Base-by-base conservation (phyloP, 1,140 invertebrate species). In the Brachionus manjavacas region DNA sequence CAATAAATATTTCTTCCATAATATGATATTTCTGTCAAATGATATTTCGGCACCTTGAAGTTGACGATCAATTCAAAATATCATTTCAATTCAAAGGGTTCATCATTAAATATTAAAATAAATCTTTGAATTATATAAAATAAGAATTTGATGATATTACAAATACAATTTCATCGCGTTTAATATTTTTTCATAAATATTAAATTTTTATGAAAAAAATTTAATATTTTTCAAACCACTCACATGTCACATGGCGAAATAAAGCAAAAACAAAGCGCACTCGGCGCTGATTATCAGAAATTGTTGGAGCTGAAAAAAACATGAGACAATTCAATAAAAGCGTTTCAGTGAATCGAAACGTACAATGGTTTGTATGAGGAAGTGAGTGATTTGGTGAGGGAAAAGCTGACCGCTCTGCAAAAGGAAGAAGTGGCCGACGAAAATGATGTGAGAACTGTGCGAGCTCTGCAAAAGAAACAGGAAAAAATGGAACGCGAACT, bases 271-370 rank as follows among this genome's bases (percentile, higher is more conserved):
- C 60, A 49, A 3, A 46, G 12, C 14, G 9, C 16, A 35, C 23
- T 84, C 8, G 43, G 20, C 16, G 14, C 4, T 7, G 66, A 72
- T 23, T 84, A 39, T 64, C 28, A 28, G 31, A 60, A 84, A 16
- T 6, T 68, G 3, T 49, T 68, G 31, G 81, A 84, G 28, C 31
- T 72, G 7, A 84, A 84, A 74, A 84, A 84, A 31, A 52, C n/a
- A 46, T 70, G 60, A 39, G 66, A 84, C 35, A 84, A 72, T 49
- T 84, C 66, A 41, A 84, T 70, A 7, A 84, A 84, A 84, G 66
- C 41, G 4, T 72, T 84, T 60, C 41, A 68, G n/a, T 72, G 41
- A 6, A 84, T 84, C 14, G 81, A 84, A 70, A 31, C 23, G 20
- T 84, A 70, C 43, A 84, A 84, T 35, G 43, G 28, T 16, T 14